Conservation (phyloP, 2,888 invertebrate genomes). For the Ormyrus thymus region DNA sequence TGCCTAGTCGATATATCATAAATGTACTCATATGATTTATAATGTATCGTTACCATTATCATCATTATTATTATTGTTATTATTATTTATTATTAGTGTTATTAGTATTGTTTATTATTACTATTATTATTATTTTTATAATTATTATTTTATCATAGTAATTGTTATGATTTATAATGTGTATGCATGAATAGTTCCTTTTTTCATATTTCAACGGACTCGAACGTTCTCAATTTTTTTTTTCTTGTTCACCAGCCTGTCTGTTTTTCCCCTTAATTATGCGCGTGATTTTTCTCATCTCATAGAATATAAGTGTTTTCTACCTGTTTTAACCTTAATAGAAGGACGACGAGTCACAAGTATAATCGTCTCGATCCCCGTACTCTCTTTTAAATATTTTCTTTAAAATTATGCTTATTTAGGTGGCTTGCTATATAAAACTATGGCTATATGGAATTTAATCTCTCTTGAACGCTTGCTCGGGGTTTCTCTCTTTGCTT, state of each 20-base stretch:
- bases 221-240: conserved; percentile 6
- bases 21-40: conserved; percentile 52
- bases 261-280: not conserved
- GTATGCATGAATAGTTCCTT: conserved; percentile 55
- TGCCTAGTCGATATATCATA: conserved; percentile 59
- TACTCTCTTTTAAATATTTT: conserved; percentile 46
- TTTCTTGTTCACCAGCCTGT: not conserved
- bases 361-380: conserved; percentile 17
- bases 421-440: conserved; percentile 72
- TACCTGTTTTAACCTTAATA: conserved; percentile 25
- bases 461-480: conserved; percentile 63
- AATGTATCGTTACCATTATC: conserved; percentile 45
- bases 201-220: conserved; percentile 4
- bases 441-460: conserved; percentile 67
- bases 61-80: conserved; percentile 34
- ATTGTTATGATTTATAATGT: conserved; percentile 61
- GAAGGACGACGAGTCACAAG: conserved; percentile 16
- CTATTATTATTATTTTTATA: conserved; percentile 16
- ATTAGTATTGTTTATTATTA: conserved; percentile 48
- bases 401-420: conserved; percentile 65
- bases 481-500: conserved; percentile 57
- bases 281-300: not conserved
- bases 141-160: conserved; percentile 60
- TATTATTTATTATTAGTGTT: conserved; percentile 55
- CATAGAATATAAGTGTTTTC: conserved; percentile 17